Evolutionary conservation across 2,888 invertebrate species (phyloP), one percentile per base, ranked within the genome.

Genomic region (Cordylochernes scorpioides): DNA sequence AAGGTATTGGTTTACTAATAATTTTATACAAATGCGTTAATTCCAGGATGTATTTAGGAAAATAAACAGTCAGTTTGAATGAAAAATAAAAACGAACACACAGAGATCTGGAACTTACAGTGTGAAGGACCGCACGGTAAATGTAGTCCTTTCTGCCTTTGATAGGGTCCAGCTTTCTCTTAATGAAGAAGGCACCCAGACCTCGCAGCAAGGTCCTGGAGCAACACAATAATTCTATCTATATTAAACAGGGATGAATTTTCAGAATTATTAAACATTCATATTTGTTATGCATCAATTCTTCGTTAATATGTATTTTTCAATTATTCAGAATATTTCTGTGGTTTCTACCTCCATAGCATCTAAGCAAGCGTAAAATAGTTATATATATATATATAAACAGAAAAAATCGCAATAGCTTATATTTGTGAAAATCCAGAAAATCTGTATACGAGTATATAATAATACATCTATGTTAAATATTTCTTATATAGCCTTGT

Each of bases 101-200:
- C 8, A n/a, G 12, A n/a, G n/a, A n/a, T n/a, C n/a, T n/a, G n/a
- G 25, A 13, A 46, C 49, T 45, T 38, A 55, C 55, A 1, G 77
- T 68, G 47, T 86, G 73, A 14, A 82, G 55, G 7, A 74, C 61
- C 2, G 74, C 65, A 52, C 53, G 60, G 56, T 84, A 91, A 0
- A 86, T 57, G 30, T 66, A 60, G 52, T 91, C 86, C 41, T 72
- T 72, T 31, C 71, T 44, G 6, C 73, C 72, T 13, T 67, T 58
- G 2, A 64, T 59, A 1, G 67, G 67, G 48, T 88, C 82, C 21
- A 84, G 66, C 38, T 77, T 65, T 6, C 91, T 64, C 45, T 80
- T 71, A 40, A 94, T 88, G 54, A 75, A 94, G 53, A 88, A 91
- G 0, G 86, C 91, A 2, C 94, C 94, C n/a, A 91, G 64, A 1